Evolutionary conservation across 2,888 invertebrate genomes (phyloP), one percentile per base, ranked within the genome.

Genomic region (Hydraecia micacea): DNA sequence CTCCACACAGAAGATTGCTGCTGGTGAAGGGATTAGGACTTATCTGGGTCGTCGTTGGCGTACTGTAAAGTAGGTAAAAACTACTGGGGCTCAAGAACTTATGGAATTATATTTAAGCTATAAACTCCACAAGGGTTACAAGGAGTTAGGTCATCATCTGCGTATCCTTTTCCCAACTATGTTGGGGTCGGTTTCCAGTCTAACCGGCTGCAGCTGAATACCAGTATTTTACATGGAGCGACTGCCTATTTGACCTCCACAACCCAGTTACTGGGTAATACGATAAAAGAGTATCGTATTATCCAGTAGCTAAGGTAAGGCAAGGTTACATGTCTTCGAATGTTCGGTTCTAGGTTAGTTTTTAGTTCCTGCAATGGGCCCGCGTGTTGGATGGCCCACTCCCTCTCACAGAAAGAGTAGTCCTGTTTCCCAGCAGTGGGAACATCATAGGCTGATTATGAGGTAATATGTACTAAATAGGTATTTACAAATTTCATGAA

Each of bases 61-160:
- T 18, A 39, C n/a, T 67, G 36, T 25, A 42, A 66, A 42, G 15
- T n/a, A 25, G 15, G 52, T 36, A 46, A 76, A 71, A 81, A 58
- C 28, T 28, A 69, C 13, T 32, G 15, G n/a, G 4, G 13, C 52
- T 39, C 21, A 8, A 65, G n/a, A n/a, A 42, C 21, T 39, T 28
- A 55, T n/a, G n/a, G 15, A 18, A 42, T 28, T 42, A 36, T 11
- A 25, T 42, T 74, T 42, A 4, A 74, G 28, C 21, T 18, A 15
- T 11, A 36, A 49, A 21, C 21, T 73, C 1, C 32, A 32, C 18
- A 46, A 67, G 2, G 46, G 18, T 21, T 15, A 39, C 5, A 7
- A 8, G n/a, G 8, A 0, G 2, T 8, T 13, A 42, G 13, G 42
- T 42, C 42, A 42, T 42, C 42, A 46, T 46, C 46, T 15, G 46